Conservation (phyloP, 2,797 vertebrate genomes). For the Artibeus lituratus region DNA sequence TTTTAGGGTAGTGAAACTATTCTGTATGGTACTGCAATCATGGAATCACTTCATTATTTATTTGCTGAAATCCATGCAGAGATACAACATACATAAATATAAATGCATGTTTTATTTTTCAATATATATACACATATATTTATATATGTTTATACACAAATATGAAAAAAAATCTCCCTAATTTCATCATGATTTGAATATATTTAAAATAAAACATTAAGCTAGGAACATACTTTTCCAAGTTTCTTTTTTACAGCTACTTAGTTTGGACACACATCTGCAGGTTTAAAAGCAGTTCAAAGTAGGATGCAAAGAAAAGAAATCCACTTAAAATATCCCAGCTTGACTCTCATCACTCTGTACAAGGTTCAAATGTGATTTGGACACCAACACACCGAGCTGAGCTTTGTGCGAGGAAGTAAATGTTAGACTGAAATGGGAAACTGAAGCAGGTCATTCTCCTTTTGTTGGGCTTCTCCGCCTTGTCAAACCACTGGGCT, state of each 20-base stretch:
- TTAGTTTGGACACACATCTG: neutral
- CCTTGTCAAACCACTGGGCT: conserved; percentile 82
- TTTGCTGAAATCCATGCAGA: neutral
- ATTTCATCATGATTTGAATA: neutral
- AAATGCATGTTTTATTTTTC: neutral
- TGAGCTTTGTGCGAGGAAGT: conserved; percentile 73
- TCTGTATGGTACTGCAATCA: neutral
- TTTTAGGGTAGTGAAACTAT: neutral
- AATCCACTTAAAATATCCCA: conserved; percentile 46
- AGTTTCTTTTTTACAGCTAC: neutral
- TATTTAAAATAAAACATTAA: neutral
- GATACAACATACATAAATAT: neutral
- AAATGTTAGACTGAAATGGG: conserved; percentile 80
- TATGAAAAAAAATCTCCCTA: neutral
- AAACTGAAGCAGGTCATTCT: conserved; percentile 80
- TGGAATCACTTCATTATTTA: neutral
- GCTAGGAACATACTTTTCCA: neutral
- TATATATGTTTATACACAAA: neutral
- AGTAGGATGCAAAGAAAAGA: conserved; percentile 43
- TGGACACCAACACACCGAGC: conserved; percentile 56
- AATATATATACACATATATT: neutral
- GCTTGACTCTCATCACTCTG: neutral
- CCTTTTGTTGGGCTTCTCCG: conserved; percentile 83
- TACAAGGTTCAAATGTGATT: conserved; percentile 48
- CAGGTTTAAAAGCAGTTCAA: conserved; percentile 45